Evolutionary conservation across 2,888 invertebrate species (phyloP).

Genomic region (Mystacides longicornis): DNA sequence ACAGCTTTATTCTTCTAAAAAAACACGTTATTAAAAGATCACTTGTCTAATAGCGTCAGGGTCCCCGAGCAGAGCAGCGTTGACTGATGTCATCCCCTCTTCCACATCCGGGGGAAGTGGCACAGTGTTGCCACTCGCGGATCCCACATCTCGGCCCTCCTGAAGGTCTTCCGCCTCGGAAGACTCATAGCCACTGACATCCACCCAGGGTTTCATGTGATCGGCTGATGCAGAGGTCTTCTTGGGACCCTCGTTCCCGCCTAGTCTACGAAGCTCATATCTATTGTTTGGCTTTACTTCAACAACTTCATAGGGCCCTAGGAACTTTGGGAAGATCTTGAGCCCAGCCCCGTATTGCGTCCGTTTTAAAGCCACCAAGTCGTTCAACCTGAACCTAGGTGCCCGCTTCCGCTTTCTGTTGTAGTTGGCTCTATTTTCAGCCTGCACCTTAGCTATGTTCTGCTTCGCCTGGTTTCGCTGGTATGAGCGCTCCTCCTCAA

Average conservation of each 20-base stretch:
- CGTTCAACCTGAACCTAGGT: slow-evolving; percentile 20
- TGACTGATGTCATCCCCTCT: neutral
- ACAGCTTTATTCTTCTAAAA: no score
- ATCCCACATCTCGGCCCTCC: slow-evolving; percentile 5
- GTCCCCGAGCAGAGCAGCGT: neutral
- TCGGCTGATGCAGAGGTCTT: slow-evolving; percentile 29
- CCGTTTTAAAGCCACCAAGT: slow-evolving; percentile 31
- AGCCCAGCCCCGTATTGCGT: slow-evolving; percentile 32
- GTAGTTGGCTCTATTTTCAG: slow-evolving; percentile 22
- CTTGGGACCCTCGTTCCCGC: slow-evolving; percentile 28
- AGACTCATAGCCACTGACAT: neutral
- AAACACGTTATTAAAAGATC: no score
- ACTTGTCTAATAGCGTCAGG: neutral
- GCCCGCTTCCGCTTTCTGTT: slow-evolving; percentile 19
- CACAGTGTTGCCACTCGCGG: no score
- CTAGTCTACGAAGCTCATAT: slow-evolving; percentile 30
- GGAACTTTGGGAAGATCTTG: slow-evolving; percentile 31
- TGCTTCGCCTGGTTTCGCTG: slow-evolving; percentile 16
- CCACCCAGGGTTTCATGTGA: slow-evolving; percentile 27
- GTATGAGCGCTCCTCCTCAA: slow-evolving; percentile 15
- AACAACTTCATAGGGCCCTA: slow-evolving; percentile 32
- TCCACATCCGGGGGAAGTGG: neutral
- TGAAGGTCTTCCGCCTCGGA: slow-evolving; percentile 1
- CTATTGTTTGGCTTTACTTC: slow-evolving; percentile 29
- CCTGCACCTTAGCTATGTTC: slow-evolving; percentile 21